Conservation (phyloP, 2,113 vertebrate species). For the Lonchura striata region DNA sequence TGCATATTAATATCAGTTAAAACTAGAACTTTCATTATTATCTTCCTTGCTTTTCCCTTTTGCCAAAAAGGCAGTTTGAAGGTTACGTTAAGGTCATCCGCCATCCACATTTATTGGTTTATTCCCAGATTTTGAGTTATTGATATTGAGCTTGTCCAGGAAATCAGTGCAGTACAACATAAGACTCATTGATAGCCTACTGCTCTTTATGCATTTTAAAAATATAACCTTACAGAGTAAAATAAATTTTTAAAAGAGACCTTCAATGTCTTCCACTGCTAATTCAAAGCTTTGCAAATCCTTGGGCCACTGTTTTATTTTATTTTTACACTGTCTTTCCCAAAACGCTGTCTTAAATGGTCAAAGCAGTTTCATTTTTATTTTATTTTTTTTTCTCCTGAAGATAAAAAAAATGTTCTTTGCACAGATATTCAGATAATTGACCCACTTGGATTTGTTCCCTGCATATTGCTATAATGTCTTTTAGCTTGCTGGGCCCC, state of each 20-base stretch:
- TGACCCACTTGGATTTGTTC: background rate
- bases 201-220: constrained; percentile 59
- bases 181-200: constrained; percentile 40
- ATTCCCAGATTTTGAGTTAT: constrained; percentile 31
- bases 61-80: constrained; percentile 34
- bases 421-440: background rate
- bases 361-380: background rate
- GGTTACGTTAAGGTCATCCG: constrained; percentile 41
- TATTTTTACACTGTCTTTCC: background rate
- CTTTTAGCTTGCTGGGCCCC: background rate
- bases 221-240: background rate
- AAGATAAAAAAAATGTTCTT: background rate
- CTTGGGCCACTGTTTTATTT: background rate
- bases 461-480: background rate
- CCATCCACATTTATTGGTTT: constrained; percentile 17
- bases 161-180: background rate
- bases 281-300: background rate
- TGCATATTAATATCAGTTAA: constrained; percentile 44
- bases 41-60: constrained; percentile 23
- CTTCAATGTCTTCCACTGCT: background rate
- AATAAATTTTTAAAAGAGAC: background rate
- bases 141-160: constrained; percentile 55
- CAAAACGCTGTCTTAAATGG: background rate
- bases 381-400: background rate
- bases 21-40: constrained; percentile 28